These are phyloP conservation scores for Phortica okadai DNA, from an alignment of 2,888 invertebrate species.

Conservation along the genomic window DNA sequence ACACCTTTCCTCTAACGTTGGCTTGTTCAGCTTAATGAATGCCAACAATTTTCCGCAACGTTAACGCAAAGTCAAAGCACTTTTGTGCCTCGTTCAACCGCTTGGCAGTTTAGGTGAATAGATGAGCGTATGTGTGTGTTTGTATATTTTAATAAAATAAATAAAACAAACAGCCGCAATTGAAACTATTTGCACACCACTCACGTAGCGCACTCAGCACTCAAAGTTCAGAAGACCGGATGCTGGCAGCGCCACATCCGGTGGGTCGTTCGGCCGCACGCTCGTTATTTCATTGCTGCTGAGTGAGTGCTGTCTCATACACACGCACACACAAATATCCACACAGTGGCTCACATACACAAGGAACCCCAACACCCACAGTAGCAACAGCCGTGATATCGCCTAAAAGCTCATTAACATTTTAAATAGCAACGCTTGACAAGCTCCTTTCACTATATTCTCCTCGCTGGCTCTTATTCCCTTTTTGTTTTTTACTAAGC, in stretches of 20 bases:
- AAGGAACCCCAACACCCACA: constrained; percentile 26
- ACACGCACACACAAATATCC: constrained; percentile 25
- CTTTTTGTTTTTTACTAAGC: neutral
- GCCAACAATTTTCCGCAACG: constrained; percentile 68
- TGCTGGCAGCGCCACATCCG: constrained; percentile 67
- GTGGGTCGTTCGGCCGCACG: constrained; percentile 39
- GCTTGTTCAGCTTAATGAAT: constrained; percentile 59
- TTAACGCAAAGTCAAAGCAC: constrained; percentile 68
- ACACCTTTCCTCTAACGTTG: constrained; percentile 38
- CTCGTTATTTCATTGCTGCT: neutral
- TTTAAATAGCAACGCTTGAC: constrained; percentile 67
- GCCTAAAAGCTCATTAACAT: constrained; percentile 69
- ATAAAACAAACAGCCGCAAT: constrained; percentile 72
- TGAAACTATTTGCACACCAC: constrained; percentile 71
- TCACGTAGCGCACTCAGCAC: constrained; percentile 64
- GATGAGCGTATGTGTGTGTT: constrained; percentile 25
- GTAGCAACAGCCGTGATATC: constrained; percentile 36
- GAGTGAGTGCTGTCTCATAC: constrained; percentile 34
- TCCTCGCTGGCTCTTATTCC: neutral
- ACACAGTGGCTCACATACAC: constrained; percentile 25
- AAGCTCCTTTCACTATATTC: constrained; percentile 19
- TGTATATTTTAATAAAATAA: constrained; percentile 72
- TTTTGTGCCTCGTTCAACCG: constrained; percentile 39
- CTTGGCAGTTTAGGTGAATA: neutral
- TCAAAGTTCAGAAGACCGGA: constrained; percentile 61